Evolutionary conservation across 2,797 vertebrate species (phyloP).

Genomic region (Amniataba percoides): DNA sequence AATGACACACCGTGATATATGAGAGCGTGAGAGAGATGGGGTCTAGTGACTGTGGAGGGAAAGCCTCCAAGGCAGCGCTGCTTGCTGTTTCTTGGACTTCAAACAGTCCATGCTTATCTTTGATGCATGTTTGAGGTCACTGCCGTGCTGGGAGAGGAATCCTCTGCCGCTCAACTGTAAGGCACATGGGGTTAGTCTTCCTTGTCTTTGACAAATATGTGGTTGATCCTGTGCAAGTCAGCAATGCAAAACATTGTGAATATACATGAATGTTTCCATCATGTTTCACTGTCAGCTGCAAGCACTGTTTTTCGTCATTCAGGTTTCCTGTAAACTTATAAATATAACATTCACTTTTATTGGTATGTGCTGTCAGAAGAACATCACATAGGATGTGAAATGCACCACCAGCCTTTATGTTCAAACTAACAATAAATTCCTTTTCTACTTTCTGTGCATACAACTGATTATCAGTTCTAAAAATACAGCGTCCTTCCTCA

Average conservation of each 20-base stretch:
- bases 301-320: not conserved
- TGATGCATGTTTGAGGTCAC: constrained; percentile 62
- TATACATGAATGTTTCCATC: constrained; percentile 1
- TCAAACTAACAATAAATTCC: not conserved
- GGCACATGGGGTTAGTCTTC: not conserved
- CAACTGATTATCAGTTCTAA: too few relatives aligned
- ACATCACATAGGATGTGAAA: not conserved
- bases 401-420: not conserved
- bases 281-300: constrained; percentile 1
- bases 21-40: not conserved
- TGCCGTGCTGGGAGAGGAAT: constrained; percentile 25
- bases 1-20: constrained; percentile 15
- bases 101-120: constrained; percentile 51
- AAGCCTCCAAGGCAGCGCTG: constrained; percentile 32
- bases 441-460: not conserved
- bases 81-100: constrained; percentile 55
- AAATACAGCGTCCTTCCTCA: too few relatives aligned
- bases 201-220: constrained; percentile 27
- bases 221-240: constrained; percentile 6
- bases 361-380: not conserved
- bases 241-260: not conserved
- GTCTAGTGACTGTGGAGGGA: constrained; percentile 23
- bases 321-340: not conserved
- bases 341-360: constrained; percentile 10
- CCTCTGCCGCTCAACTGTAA: constrained; percentile 1